Conservation (phyloP, 2,888 invertebrate genomes). For the Chouioia cunea region DNA sequence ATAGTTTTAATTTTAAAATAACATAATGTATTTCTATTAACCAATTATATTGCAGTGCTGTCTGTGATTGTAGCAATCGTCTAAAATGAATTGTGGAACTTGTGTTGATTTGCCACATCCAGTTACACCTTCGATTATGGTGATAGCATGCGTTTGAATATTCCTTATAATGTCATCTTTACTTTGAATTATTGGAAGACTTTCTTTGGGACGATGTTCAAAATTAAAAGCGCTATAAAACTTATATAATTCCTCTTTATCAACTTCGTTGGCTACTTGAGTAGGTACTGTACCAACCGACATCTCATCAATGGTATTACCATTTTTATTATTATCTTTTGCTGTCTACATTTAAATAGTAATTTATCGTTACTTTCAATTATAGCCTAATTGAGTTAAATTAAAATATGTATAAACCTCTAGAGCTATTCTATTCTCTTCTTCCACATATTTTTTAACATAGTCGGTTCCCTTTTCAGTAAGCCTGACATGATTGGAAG, state of each 20-base stretch:
- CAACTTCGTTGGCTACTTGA: conserved; percentile 49
- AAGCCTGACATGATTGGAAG: not conserved
- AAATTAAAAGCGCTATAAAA: conserved; percentile 64
- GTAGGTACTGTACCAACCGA: conserved; percentile 58
- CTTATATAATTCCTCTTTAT: conserved; percentile 53
- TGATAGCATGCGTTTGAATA: conserved; percentile 79
- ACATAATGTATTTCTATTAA: conserved; percentile 33
- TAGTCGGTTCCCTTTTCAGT: conserved; percentile 57
- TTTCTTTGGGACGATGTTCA: conserved; percentile 53
- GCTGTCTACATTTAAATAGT: conserved; percentile 33
- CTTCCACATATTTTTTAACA: conserved; percentile 56
- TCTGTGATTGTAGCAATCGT: conserved; percentile 76
- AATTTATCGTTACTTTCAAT: not conserved
- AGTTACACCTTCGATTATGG: conserved; percentile 91
- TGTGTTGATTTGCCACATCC: conserved; percentile 95
- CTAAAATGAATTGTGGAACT: conserved; percentile 92
- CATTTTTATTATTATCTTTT: conserved; percentile 14
- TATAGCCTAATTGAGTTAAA: conserved; percentile 1
- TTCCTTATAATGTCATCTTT: conserved; percentile 76
- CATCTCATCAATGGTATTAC: conserved; percentile 55
- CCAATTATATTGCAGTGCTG: conserved; percentile 83
- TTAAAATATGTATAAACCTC: conserved; percentile 50
- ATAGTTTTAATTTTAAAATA: not conserved
- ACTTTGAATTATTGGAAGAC: conserved; percentile 58
- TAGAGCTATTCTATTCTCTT: conserved; percentile 58